A percentile compares a stretch with the other conserved stretches of the same genome.
phyloP scores from a whole-genome alignment of 1,140 invertebrate genomes.

The Heliothis virescens region DNA sequence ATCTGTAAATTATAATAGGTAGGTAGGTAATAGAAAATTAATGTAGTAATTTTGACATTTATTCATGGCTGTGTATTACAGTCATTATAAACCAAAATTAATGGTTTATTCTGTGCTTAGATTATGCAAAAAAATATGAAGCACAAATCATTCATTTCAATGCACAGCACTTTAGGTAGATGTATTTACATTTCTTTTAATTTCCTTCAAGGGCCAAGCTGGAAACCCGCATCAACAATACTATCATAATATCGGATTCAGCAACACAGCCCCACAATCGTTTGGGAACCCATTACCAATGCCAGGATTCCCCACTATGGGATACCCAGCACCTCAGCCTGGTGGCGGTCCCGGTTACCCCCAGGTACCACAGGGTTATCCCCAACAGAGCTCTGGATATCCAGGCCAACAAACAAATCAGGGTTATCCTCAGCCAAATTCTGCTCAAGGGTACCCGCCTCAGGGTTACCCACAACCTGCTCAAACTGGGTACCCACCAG shows the following conservation, averaged over 20 bases:
- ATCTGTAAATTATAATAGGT: too few relatives aligned
- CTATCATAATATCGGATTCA: constrained; percentile 85
- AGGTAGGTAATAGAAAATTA: too few relatives aligned
- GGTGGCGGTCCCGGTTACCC: constrained; percentile 55
- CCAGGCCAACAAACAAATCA: constrained; percentile 57
- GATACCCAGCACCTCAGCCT: constrained; percentile 73
- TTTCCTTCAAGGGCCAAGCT: constrained; percentile 84
- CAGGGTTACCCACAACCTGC: constrained; percentile 58
- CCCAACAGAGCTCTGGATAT: constrained; percentile 55
- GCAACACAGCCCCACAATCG: constrained; percentile 82
- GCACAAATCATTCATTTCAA: not conserved
- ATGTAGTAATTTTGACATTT: too few relatives aligned
- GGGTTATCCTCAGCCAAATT: constrained; percentile 55
- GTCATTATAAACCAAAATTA: too few relatives aligned
- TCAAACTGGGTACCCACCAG: constrained; percentile 64
- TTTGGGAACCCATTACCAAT: constrained; percentile 84
- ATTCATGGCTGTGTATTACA: too few relatives aligned
- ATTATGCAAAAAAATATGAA: not conserved
- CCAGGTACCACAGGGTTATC: constrained; percentile 54
- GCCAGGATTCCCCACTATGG: constrained; percentile 77
- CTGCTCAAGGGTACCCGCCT: constrained; percentile 52
- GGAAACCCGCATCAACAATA: constrained; percentile 73
- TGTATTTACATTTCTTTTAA: constrained; percentile 58
- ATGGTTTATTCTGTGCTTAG: too few relatives aligned
- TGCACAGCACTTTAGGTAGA: not conserved